phyloP scores from a whole-genome alignment of 2,113 vertebrate genomes.

The Dicentrarchus labrax region DNA sequence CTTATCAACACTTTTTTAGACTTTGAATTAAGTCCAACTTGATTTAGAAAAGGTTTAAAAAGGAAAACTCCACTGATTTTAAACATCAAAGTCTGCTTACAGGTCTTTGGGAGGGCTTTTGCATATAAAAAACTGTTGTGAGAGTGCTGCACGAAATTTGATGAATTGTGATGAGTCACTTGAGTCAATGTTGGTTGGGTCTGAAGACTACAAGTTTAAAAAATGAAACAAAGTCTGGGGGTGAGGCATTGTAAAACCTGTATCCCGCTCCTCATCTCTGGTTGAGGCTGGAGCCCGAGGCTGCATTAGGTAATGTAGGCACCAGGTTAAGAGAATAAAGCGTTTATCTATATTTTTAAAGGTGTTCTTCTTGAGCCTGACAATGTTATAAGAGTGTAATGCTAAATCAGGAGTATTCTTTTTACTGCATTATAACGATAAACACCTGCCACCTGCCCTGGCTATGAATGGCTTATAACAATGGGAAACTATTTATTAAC shows the following conservation, averaged over 20 bases:
- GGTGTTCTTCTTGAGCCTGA: no score
- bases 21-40: background rate
- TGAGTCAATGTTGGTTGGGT: background rate
- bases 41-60: background rate
- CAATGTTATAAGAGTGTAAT: no score
- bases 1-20: no score
- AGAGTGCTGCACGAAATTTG: no score
- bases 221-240: background rate
- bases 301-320: background rate
- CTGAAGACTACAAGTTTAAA: background rate
- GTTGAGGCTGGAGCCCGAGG: background rate
- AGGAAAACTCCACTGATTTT: background rate
- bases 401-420: no score
- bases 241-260: background rate
- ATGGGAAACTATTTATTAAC: background rate
- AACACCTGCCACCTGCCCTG: no score
- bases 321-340: background rate
- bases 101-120: background rate
- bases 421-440: background rate
- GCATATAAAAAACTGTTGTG: background rate
- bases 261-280: background rate
- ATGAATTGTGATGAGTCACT: background rate
- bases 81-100: background rate
- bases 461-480: background rate
- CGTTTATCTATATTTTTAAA: no score